These are phyloP conservation scores for Alca torda DNA, from an alignment of 2,797 vertebrate species.

Conservation along the genomic window DNA sequence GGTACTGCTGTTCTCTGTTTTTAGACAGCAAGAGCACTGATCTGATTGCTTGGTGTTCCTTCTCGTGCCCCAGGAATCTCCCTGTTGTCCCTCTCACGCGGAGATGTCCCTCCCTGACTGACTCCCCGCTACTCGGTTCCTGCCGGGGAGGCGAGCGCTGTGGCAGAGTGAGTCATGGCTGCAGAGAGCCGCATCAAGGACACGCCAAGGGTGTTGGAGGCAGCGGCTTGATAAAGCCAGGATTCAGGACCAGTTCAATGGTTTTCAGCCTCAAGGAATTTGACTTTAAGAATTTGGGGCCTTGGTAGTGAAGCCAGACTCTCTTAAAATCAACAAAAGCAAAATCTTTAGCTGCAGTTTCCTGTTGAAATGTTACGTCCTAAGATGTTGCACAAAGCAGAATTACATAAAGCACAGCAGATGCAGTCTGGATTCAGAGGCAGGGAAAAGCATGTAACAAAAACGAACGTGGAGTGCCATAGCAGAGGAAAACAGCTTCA, in stretches of 20 bases:
- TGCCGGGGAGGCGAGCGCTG: not conserved
- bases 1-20: not conserved
- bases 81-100: not conserved
- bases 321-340: not conserved
- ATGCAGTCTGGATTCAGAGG: not conserved
- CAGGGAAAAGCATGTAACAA: not conserved
- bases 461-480: not conserved
- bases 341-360: not conserved
- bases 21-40: not conserved
- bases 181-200: slow-evolving; percentile 59
- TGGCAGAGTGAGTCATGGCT: slow-evolving; percentile 47
- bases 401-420: slow-evolving; percentile 33
- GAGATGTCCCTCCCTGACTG: not conserved
- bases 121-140: not conserved
- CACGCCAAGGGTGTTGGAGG: slow-evolving; percentile 55
- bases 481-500: not conserved
- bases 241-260: not conserved
- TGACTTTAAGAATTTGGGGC: not conserved
- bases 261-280: not conserved
- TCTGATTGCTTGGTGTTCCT: not conserved
- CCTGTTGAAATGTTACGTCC: not conserved
- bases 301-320: not conserved
- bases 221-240: not conserved
- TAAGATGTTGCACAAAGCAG: not conserved
- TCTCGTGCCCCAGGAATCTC: not conserved